Evolutionary conservation across 2,797 vertebrate genomes (phyloP).

Genomic region (Pipistrellus pipistrellus): DNA sequence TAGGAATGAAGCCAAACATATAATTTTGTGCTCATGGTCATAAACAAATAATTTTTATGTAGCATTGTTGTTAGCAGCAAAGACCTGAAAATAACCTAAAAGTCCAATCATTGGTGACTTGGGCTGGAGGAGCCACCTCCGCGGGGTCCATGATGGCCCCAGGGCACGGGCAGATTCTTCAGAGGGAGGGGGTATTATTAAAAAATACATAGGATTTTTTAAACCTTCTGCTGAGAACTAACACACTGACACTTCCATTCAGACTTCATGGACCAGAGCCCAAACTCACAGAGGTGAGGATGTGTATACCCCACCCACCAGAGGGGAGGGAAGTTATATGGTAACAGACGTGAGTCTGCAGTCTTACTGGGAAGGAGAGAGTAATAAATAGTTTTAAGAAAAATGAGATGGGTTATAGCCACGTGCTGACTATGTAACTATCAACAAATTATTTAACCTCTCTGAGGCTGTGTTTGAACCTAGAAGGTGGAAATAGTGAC

Average conservation of each 20-base stretch:
- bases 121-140: not conserved
- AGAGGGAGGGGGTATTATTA: no score
- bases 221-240: not conserved
- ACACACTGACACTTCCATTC: not conserved
- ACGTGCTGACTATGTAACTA: not conserved
- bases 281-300: not conserved
- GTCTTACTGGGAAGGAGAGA: not conserved
- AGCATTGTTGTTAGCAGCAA: conserved; percentile 10
- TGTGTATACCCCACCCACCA: not conserved
- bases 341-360: not conserved
- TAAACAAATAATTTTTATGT: not conserved
- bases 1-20: conserved; percentile 2
- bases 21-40: not conserved
- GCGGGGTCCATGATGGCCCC: fast-evolving
- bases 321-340: not conserved
- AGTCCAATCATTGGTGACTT: not conserved
- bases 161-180: not conserved
- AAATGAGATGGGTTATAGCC: not conserved
- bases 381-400: not conserved
- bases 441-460: conserved; percentile 9
- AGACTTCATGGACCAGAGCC: not conserved
- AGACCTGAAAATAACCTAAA: conserved; percentile 19
- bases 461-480: not conserved
- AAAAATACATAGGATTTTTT: not conserved
- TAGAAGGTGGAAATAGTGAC: not conserved